Evolutionary conservation across 2,113 vertebrate genomes (phyloP).

Genomic region (Saimiri boliviensis): DNA sequence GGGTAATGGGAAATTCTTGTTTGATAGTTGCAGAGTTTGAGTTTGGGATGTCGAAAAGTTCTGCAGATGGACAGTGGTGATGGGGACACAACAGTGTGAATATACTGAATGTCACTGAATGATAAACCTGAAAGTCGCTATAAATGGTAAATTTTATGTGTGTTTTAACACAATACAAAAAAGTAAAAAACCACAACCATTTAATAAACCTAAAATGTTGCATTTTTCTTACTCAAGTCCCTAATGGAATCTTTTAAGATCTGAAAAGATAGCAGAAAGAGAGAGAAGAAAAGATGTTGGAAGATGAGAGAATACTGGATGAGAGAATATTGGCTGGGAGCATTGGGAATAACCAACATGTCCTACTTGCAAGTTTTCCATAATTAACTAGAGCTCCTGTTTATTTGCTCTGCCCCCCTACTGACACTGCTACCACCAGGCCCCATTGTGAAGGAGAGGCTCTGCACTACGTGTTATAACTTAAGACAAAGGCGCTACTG

Average conservation of each 20-base stretch:
- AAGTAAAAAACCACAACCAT: background rate
- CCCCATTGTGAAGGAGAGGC: background rate
- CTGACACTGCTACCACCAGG: slow-evolving; percentile 50
- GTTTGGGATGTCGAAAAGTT: background rate
- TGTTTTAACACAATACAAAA: slow-evolving; percentile 7
- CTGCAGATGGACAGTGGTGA: background rate
- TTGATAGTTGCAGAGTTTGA: background rate
- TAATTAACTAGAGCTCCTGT: slow-evolving; percentile 65
- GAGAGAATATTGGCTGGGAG: slow-evolving; percentile 68
- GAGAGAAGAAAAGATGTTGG: slow-evolving; percentile 25
- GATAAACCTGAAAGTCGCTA: background rate
- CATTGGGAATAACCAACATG: background rate
- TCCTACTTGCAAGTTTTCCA: slow-evolving; percentile 62
- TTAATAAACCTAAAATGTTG: slow-evolving; percentile 61
- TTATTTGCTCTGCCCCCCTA: slow-evolving; percentile 64
- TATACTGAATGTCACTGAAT: background rate
- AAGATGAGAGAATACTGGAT: slow-evolving; percentile 70
- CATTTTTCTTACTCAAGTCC: slow-evolving; percentile 58
- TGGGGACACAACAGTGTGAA: background rate
- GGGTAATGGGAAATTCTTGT: background rate
- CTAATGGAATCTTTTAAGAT: slow-evolving; percentile 72
- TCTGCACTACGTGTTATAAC: slow-evolving; percentile 69
- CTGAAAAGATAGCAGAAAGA: slow-evolving; percentile 64
- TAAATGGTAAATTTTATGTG: background rate
- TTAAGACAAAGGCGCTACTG: slow-evolving; percentile 71